These are phyloP conservation scores for Volucella bombylans DNA, from an alignment of 2,888 invertebrate species.

Conservation along the genomic window DNA sequence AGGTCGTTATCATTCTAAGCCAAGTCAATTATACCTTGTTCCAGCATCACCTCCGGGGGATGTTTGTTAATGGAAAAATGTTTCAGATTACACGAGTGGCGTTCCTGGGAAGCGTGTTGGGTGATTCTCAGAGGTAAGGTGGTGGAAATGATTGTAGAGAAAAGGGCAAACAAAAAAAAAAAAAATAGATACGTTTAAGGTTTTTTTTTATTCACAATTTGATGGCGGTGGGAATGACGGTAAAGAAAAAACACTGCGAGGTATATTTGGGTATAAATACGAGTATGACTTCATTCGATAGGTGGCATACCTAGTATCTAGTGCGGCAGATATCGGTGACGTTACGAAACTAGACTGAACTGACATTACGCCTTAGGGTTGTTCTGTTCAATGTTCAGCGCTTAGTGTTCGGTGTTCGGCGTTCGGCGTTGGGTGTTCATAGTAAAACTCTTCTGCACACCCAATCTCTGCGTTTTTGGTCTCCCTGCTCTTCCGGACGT, in stretches of 20 bases:
- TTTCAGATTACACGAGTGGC: slow-evolving; percentile 58
- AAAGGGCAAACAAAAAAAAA: background rate
- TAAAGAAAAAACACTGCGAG: slow-evolving; percentile 47
- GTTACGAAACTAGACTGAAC: slow-evolving; percentile 33
- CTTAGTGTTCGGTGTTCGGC: no score
- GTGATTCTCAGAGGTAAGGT: background rate
- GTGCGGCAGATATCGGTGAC: background rate
- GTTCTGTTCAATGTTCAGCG: slow-evolving; percentile 13
- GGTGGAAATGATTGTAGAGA: background rate
- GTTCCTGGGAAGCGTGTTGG: background rate
- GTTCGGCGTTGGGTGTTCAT: no score
- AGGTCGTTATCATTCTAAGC: slow-evolving; percentile 70
- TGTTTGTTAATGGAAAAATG: slow-evolving; percentile 71
- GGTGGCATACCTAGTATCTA: background rate
- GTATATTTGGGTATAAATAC: slow-evolving; percentile 56
- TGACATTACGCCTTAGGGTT: slow-evolving; percentile 59
- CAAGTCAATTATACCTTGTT: slow-evolving; percentile 71
- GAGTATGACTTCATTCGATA: slow-evolving; percentile 42
- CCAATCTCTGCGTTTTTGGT: background rate
- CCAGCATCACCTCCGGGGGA: slow-evolving; percentile 60
- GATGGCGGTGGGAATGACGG: slow-evolving; percentile 1
- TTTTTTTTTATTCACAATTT: slow-evolving; percentile 11
- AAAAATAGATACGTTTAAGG: slow-evolving; percentile 29
- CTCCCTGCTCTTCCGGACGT: slow-evolving; percentile 16
- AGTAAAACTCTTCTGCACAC: slow-evolving; percentile 51